A percentile compares a stretch with the other conserved stretches of the same genome.
phyloP scores from a whole-genome alignment of 2,797 vertebrate species.

The Bovichtus variegatus region DNA sequence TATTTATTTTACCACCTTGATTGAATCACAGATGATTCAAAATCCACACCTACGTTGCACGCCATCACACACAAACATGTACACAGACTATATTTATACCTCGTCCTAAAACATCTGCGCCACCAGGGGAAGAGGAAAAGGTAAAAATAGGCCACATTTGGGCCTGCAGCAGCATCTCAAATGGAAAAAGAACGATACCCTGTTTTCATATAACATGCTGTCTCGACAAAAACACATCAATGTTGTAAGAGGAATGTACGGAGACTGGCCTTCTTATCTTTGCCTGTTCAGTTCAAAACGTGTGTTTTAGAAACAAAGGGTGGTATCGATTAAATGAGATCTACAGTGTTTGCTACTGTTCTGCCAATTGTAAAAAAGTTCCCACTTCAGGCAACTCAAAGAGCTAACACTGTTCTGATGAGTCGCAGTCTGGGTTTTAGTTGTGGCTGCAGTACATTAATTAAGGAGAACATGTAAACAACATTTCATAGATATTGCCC shows the following conservation, averaged over 20 bases:
- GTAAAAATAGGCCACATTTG: conserved; percentile 82
- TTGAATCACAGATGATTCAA: conserved; percentile 58
- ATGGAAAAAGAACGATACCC: conserved; percentile 57
- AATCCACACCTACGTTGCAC: conserved; percentile 56
- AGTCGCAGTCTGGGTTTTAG: conserved; percentile 18
- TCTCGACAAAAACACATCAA: conserved; percentile 61
- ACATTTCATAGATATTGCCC: conserved; percentile 22
- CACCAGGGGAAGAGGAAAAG: conserved; percentile 66
- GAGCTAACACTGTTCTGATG: conserved; percentile 12
- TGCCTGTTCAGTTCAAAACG: conserved; percentile 8
- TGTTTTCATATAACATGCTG: conserved; percentile 49
- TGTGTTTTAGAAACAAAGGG: conserved; percentile 37
- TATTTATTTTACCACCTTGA: conserved; percentile 52
- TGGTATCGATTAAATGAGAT: conserved; percentile 51
- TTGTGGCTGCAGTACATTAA: conserved; percentile 12
- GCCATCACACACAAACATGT: conserved; percentile 73
- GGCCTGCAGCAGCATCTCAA: conserved; percentile 76
- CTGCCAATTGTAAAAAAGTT: conserved; percentile 17
- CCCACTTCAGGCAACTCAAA: conserved; percentile 5
- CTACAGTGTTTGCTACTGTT: conserved; percentile 19
- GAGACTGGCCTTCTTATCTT: conserved; percentile 22
- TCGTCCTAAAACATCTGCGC: conserved; percentile 70
- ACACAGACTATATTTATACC: conserved; percentile 79
- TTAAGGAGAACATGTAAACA: conserved; percentile 41
- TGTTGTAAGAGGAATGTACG: conserved; percentile 16